Evolutionary conservation across 2,797 vertebrate species (phyloP), one percentile per base, ranked within the genome.

Genomic region (Molossus alvarezi): DNA sequence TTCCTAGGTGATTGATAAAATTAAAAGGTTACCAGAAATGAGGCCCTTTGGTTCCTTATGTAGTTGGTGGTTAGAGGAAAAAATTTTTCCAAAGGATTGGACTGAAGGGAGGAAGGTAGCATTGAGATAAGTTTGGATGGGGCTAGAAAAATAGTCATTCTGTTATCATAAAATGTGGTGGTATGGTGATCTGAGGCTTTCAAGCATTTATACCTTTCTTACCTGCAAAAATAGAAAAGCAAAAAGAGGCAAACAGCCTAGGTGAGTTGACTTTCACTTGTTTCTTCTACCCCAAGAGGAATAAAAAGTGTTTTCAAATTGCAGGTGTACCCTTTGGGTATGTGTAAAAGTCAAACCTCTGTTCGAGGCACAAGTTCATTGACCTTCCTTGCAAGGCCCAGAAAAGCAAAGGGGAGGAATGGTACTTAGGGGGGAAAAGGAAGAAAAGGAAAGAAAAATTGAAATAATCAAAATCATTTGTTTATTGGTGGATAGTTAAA

Each of bases 181-280:
- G 65, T 72, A 53, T 25, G n/a, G 25, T 76, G 84, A 72, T 23
- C 3, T 77, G 15, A 81, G 67, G 37, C 51, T 85, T 95, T 72
- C 6, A 5, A 55, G 23, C 2, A 0, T n/a, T 29, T 48, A 3
- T 77, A 27, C 58, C 53, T 94, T 27, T 48, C 86, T 91, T 37
- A 62, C 27, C 33, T 90, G 69, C 37, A 88, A 75, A 90, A 9
- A 73, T 17, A 73, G 55, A 82, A 92, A 90, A 85, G 29, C 48
- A 13, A 76, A 89, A 92, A 76, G 45, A 90, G 17, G 17, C 33
- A 83, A 37, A 80, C 9, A 29, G 23, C 5, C 23, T 23, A 73
- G 12, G 48, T 55, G 17, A 88, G 67, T 81, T 29, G 4, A 62
- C 92, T 95, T 64, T 48, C 18, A 37, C 85, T 73, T 92, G 14